phyloP scores from a whole-genome alignment of 2,888 invertebrate genomes.

The Leptinotarsa juncta region DNA sequence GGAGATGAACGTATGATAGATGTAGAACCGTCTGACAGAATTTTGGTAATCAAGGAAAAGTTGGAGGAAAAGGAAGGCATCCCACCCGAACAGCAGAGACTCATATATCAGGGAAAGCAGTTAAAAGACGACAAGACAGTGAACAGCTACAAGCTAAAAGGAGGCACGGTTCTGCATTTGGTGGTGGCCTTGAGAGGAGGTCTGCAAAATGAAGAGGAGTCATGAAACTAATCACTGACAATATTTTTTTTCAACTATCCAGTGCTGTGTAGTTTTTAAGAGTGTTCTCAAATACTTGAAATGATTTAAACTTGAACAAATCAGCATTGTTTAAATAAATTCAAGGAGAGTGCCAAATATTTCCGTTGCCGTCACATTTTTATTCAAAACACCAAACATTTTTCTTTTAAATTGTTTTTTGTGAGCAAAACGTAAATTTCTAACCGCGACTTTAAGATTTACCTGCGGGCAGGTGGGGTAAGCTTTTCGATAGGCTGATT shows the following conservation, averaged over 20 bases:
- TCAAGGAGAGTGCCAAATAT: too few relatives aligned
- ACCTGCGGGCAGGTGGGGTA: too few relatives aligned
- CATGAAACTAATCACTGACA: not conserved
- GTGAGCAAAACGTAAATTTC: too few relatives aligned
- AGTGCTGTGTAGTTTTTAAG: not conserved
- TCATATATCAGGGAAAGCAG: conserved; percentile 62
- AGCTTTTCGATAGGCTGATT: too few relatives aligned
- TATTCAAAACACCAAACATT: too few relatives aligned
- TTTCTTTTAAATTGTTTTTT: too few relatives aligned
- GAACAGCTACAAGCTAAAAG: conserved; percentile 60
- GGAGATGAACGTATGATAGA: conserved; percentile 62
- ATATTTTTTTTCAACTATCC: not conserved
- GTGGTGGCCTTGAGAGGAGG: conserved; percentile 63
- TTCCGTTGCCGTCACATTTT: too few relatives aligned
- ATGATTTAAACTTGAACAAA: too few relatives aligned
- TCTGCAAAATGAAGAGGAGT: conserved; percentile 35
- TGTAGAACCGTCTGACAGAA: conserved; percentile 61
- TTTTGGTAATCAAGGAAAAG: conserved; percentile 60
- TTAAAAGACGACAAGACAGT: conserved; percentile 62
- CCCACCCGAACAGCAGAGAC: conserved; percentile 61
- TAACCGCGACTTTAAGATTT: too few relatives aligned
- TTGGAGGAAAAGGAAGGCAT: conserved; percentile 64
- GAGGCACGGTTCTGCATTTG: conserved; percentile 61
- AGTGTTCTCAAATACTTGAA: too few relatives aligned
- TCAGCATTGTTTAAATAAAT: too few relatives aligned